phyloP scores from a whole-genome alignment of 1,140 invertebrate genomes.

The Trachelipus rathkii region DNA sequence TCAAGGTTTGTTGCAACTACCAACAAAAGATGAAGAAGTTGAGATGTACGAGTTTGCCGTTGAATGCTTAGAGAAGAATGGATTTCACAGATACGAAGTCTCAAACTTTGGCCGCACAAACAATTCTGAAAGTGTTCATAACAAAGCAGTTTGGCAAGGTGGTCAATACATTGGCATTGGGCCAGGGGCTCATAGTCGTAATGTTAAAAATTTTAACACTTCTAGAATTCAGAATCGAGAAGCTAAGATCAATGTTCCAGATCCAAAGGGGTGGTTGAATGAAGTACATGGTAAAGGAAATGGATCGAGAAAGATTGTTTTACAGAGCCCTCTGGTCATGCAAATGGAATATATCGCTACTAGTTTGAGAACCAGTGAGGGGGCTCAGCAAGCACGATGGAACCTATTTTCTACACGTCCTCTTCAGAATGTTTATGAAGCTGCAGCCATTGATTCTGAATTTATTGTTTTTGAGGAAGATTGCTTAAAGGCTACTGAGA shows the following conservation, averaged over 20 bases:
- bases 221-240: background rate
- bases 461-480: background rate
- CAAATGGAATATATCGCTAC: constrained; percentile 1
- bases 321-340: background rate
- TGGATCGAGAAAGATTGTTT: background rate
- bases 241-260: background rate
- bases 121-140: background rate
- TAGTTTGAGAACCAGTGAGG: background rate
- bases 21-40: background rate
- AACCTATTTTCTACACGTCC: background rate
- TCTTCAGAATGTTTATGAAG: background rate
- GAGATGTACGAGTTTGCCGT: background rate
- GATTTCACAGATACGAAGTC: background rate
- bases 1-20: background rate
- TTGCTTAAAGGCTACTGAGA: background rate
- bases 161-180: background rate
- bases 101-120: background rate
- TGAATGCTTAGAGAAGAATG: background rate
- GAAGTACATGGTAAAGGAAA: background rate
- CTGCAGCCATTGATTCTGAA: background rate
- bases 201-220: background rate
- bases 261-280: background rate
- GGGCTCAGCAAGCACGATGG: background rate
- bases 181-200: background rate
- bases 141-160: constrained; percentile 1